Percentiles rank a stretch among this genome's conserved stretches.
phyloP scores from a whole-genome alignment of 2,113 vertebrate genomes.

The Empidonax alnorum region DNA sequence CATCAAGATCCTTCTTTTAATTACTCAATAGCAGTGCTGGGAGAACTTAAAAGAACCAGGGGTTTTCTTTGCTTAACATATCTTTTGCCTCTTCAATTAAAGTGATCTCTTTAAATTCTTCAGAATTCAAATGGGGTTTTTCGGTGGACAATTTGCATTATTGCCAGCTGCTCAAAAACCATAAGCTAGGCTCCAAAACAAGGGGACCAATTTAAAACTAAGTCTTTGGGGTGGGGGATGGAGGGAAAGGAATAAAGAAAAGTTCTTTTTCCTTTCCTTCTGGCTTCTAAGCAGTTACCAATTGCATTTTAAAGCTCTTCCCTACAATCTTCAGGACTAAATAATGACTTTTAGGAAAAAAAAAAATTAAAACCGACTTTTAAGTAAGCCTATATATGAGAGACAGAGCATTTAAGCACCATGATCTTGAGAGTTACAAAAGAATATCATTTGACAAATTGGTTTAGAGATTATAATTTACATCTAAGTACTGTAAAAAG shows the following conservation, averaged over 20 bases:
- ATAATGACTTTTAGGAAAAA: not conserved
- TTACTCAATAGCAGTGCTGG: conserved; percentile 5
- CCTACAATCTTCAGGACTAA: not conserved
- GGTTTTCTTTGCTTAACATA: conserved; percentile 43
- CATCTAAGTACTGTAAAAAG: not conserved
- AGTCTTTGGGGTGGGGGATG: not conserved
- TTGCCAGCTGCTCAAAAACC: conserved; percentile 53
- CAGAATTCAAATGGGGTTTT: conserved; percentile 22
- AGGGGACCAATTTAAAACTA: conserved; percentile 10
- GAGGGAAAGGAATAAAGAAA: not conserved
- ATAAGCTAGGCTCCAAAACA: conserved; percentile 35
- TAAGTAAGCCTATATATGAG: not conserved
- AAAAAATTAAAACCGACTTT: not conserved
- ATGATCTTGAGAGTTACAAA: not conserved
- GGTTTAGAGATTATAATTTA: not conserved
- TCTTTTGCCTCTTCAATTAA: conserved; percentile 41
- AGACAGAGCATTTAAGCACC: not conserved
- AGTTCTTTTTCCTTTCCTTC: not conserved
- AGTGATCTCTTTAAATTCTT: conserved; percentile 47
- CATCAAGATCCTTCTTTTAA: conserved; percentile 49
- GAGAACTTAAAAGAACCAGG: conserved; percentile 23
- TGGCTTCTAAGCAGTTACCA: not conserved
- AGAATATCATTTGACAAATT: not conserved
- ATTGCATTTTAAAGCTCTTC: conserved; percentile 2
- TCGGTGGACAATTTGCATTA: conserved; percentile 40